phyloP scores from a whole-genome alignment of 35 echinoderm and acorn worm species.

The Holothuria glaberrima region DNA sequence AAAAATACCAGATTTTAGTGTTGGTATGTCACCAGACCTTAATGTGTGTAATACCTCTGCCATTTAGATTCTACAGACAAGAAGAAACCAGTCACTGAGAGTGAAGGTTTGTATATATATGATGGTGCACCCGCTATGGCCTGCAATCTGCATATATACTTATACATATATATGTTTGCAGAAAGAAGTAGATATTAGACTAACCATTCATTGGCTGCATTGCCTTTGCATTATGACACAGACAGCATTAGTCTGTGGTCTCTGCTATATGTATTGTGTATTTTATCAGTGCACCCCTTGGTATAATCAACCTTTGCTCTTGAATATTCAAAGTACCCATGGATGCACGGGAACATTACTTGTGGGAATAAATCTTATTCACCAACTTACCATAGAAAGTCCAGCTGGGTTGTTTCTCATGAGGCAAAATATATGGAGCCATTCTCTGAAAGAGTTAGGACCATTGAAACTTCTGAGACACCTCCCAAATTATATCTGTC shows the following conservation, averaged over 20 bases:
- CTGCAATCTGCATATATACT: constrained; percentile 11
- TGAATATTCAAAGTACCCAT: too few species aligned
- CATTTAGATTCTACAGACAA: constrained; percentile 34
- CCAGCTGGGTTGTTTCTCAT: too few species aligned
- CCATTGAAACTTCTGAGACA: too few species aligned
- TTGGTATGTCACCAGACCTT: too few species aligned
- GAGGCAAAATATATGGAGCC: too few species aligned
- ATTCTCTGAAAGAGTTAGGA: too few species aligned
- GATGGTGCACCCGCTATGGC: not conserved
- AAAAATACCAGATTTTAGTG: too few species aligned
- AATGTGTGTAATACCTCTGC: constrained; percentile 25
- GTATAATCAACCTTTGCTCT: too few species aligned
- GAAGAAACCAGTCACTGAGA: constrained; percentile 35
- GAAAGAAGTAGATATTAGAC: constrained; percentile 16
- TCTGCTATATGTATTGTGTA: not conserved
- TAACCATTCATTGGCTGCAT: constrained; percentile 17
- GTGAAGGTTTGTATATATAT: constrained; percentile 32
- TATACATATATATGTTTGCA: constrained; percentile 12
- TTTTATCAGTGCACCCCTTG: not conserved
- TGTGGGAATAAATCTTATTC: too few species aligned
- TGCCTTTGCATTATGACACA: not conserved
- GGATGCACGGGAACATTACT: too few species aligned
- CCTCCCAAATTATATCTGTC: too few species aligned
- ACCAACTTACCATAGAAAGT: too few species aligned
- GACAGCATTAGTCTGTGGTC: not conserved